Conservation (phyloP, 2,888 invertebrate species). For the Latrodectus elegans region DNA sequence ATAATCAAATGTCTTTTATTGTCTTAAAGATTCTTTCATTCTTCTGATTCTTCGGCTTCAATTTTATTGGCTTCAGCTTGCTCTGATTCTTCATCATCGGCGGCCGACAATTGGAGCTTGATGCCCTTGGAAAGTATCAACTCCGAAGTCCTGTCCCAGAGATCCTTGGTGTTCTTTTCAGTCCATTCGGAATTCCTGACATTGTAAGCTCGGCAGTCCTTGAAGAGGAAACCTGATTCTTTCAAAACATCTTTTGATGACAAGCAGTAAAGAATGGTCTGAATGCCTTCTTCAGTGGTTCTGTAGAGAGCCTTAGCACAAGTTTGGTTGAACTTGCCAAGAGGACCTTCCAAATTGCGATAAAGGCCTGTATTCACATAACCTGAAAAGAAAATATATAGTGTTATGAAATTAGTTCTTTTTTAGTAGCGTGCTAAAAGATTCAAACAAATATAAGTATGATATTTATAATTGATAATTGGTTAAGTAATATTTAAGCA, state of each 20-base stretch:
- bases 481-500: too few species aligned
- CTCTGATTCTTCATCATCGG: conserved; percentile 59
- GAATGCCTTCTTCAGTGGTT: conserved; percentile 66
- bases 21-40: not conserved
- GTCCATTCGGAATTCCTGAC: conserved; percentile 49
- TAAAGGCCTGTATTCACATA: conserved; percentile 61
- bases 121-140: conserved; percentile 59
- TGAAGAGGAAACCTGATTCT: conserved; percentile 52
- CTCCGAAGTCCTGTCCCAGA: conserved; percentile 54
- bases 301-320: conserved; percentile 60
- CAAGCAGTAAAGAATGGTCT: conserved; percentile 64
- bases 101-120: conserved; percentile 26
- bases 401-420: too few species aligned
- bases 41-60: conserved; percentile 27
- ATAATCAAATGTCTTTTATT: not conserved
- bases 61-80: conserved; percentile 24
- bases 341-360: conserved; percentile 44
- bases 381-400: conserved; percentile 15
- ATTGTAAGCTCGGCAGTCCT: conserved; percentile 47
- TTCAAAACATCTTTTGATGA: conserved; percentile 47
- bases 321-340: conserved; percentile 58
- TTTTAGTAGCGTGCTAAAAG: too few species aligned
- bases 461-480: too few species aligned
- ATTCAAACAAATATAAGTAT: too few species aligned
- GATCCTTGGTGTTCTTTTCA: conserved; percentile 43